Conservation (phyloP, 2,113 vertebrate species). For the Aphyosemion australe region DNA sequence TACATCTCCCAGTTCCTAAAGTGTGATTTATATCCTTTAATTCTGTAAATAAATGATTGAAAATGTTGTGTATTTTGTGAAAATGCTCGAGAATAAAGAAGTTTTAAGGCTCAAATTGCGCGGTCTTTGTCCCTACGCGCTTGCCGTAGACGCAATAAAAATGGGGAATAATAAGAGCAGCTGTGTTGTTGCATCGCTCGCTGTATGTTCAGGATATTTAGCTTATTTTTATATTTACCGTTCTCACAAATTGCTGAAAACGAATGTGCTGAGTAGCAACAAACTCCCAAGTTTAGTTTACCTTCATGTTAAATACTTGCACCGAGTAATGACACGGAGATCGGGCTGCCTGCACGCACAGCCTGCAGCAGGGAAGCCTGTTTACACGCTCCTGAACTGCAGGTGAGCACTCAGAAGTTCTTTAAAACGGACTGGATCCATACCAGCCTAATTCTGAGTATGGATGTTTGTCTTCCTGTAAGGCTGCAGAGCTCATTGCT, state of each 20-base stretch:
- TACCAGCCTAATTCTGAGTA: too few species aligned
- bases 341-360: constrained; percentile 21
- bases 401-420: constrained; percentile 47
- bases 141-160: not conserved
- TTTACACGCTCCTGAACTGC: constrained; percentile 57
- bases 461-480: not conserved
- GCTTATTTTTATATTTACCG: constrained; percentile 57
- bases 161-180: constrained; percentile 40
- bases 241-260: constrained; percentile 42
- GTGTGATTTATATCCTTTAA: constrained; percentile 1
- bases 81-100: constrained; percentile 4
- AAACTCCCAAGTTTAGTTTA: constrained; percentile 50
- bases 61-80: constrained; percentile 2
- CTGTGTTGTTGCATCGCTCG: not conserved
- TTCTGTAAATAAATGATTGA: not conserved
- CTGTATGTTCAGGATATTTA: constrained; percentile 27
- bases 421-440: not conserved
- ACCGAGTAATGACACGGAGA: constrained; percentile 31
- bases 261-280: constrained; percentile 17
- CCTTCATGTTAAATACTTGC: constrained; percentile 43
- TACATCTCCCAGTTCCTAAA: not conserved
- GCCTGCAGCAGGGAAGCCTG: not conserved
- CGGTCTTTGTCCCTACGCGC: constrained; percentile 16
- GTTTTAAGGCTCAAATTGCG: not conserved
- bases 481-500: constrained; percentile 49